Percentiles rank a stretch among this genome's conserved stretches.
Conservation (phyloP, 2,797 vertebrate species). For the Vespertilio murinus region DNA sequence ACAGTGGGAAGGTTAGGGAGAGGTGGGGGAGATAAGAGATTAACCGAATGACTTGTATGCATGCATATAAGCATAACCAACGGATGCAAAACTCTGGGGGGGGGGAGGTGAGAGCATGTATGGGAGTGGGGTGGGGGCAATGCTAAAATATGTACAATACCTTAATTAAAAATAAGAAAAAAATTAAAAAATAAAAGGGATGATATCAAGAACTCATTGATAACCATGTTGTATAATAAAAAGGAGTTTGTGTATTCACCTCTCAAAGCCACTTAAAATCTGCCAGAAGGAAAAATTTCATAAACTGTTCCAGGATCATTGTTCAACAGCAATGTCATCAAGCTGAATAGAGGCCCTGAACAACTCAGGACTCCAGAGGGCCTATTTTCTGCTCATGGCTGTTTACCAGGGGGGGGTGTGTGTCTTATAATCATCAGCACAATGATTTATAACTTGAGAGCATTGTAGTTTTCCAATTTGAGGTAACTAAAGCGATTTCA, state of each 20-base stretch:
- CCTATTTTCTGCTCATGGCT: slow-evolving; percentile 33
- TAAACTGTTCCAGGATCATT: neutral
- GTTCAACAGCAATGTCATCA: neutral
- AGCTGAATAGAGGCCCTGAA: slow-evolving; percentile 7
- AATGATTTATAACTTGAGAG: slow-evolving; percentile 57
- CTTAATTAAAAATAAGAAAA: too few species aligned
- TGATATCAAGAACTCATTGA: neutral
- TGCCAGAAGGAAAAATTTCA: slow-evolving; percentile 19
- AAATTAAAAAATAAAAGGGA: too few species aligned
- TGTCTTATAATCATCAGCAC: slow-evolving; percentile 41
- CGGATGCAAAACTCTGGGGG: too few species aligned
- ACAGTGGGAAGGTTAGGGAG: too few species aligned
- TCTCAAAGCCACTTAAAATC: slow-evolving; percentile 29
- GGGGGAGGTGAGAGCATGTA: too few species aligned
- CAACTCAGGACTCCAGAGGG: neutral
- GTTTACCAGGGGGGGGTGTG: slow-evolving; percentile 47
- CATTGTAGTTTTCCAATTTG: slow-evolving; percentile 45
- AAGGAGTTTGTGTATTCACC: neutral
- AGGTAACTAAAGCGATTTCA: slow-evolving; percentile 52
- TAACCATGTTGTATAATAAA: slow-evolving; percentile 8
- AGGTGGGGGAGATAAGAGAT: too few species aligned
- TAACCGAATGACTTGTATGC: too few species aligned
- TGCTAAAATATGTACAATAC: too few species aligned
- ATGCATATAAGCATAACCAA: too few species aligned
- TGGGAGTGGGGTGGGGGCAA: too few species aligned